Percentiles rank a stretch among this genome's conserved stretches.
phyloP scores from a whole-genome alignment of 2,888 invertebrate genomes.

The Andrena dorsata region DNA sequence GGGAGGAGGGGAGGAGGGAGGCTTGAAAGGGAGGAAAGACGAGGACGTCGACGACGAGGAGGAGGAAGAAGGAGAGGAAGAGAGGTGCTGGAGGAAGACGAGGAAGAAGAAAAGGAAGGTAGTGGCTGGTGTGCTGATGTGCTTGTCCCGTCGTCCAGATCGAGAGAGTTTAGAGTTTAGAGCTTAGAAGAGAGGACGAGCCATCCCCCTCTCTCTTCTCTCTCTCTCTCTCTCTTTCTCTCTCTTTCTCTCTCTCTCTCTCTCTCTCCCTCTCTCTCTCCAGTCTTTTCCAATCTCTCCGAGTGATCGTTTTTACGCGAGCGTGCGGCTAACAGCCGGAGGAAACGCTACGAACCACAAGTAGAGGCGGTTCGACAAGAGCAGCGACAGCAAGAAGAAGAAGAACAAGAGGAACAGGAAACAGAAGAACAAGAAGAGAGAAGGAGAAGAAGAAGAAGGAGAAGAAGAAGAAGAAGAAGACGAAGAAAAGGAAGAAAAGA shows the following conservation, averaged over 20 bases:
- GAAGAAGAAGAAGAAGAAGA: slow-evolving; percentile 23
- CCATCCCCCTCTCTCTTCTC: slow-evolving; percentile 39
- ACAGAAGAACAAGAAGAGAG: slow-evolving; percentile 21
- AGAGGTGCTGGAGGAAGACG: slow-evolving; percentile 68
- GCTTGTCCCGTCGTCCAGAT: slow-evolving; percentile 56
- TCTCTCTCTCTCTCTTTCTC: slow-evolving; percentile 45
- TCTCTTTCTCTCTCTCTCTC: slow-evolving; percentile 45
- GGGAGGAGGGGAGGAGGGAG: slow-evolving; percentile 64
- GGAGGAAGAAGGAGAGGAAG: slow-evolving; percentile 66
- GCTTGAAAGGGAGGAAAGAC: slow-evolving; percentile 69
- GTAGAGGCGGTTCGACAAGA: slow-evolving; percentile 28
- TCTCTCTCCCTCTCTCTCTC: slow-evolving; percentile 50
- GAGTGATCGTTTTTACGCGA: slow-evolving; percentile 47
- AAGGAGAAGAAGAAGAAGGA: slow-evolving; percentile 15
- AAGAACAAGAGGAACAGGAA: not conserved
- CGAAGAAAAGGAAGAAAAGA: slow-evolving; percentile 26
- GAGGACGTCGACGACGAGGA: slow-evolving; percentile 66
- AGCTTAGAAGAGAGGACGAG: slow-evolving; percentile 57
- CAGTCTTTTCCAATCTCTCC: slow-evolving; percentile 25
- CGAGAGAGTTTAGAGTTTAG: slow-evolving; percentile 61
- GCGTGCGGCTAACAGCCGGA: slow-evolving; percentile 18
- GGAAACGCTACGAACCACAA: slow-evolving; percentile 36
- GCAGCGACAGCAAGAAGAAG: not conserved
- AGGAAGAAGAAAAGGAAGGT: slow-evolving; percentile 72
- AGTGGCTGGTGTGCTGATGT: slow-evolving; percentile 48